phyloP scores from a whole-genome alignment of 2,797 vertebrate genomes.

The Poecilia gillii region DNA sequence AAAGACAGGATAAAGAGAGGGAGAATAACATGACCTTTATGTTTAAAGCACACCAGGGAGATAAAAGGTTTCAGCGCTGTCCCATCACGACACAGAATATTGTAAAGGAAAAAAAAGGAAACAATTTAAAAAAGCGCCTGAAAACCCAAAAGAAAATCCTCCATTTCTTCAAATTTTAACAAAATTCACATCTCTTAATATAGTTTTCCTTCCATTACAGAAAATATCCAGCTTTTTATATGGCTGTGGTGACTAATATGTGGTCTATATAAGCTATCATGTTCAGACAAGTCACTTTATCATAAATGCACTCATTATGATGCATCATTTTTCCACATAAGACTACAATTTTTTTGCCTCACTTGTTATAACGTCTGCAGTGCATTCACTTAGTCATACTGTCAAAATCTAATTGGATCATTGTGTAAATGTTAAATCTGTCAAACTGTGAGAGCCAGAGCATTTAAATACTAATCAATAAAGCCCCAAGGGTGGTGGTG shows the following conservation, averaged over 20 bases:
- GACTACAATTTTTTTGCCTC: neutral
- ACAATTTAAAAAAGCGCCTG: constrained; percentile 23
- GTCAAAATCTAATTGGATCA: constrained; percentile 4
- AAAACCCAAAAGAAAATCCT: constrained; percentile 19
- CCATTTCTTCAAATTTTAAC: constrained; percentile 20
- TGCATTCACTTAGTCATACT: neutral
- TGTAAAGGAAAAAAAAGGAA: constrained; percentile 46
- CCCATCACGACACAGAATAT: constrained; percentile 44
- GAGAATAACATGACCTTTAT: constrained; percentile 26
- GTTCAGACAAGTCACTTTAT: neutral
- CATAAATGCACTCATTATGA: neutral
- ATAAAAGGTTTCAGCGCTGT: constrained; percentile 51
- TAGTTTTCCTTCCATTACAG: neutral
- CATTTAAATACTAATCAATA: neutral
- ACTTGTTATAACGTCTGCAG: neutral
- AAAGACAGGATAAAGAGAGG: neutral
- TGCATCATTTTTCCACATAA: neutral
- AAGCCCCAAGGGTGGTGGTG: neutral
- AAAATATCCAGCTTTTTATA: constrained; percentile 1
- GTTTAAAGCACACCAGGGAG: constrained; percentile 32
- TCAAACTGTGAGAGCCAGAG: neutral
- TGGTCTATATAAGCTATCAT: neutral
- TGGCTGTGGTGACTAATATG: neutral
- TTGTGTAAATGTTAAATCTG: neutral
- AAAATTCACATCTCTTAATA: neutral